Evolutionary conservation across 2,888 invertebrate species (phyloP), one percentile per base, ranked within the genome.

Genomic region (Acleris literana): DNA sequence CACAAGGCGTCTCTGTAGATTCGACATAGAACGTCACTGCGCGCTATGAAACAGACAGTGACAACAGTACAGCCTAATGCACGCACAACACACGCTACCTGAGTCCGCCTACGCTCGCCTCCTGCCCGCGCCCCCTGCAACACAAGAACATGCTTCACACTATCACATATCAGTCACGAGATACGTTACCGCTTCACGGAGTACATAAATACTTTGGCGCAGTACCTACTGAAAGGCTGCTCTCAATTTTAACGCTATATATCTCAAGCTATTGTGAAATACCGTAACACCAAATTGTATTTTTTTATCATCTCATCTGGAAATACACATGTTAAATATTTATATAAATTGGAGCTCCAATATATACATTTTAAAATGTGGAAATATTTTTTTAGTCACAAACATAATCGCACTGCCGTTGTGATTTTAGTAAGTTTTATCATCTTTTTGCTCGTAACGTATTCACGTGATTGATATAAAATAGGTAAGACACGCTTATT

Each of bases 21-120:
- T 90, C 87, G 89, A 88, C 87, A 81, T 84, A 81, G 85, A 88
- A 86, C 85, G 73, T 87, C 91, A 89, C 90, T 85, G 88, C 90
- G 88, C 88, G 86, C 91, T 91, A 90, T 86, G 82, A 81, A 84
- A 90, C 89, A 87, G 84, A 91, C 91, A 91, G 88, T 91, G 90
- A 91, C 88, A 90, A 92, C 91, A 93, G 86, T 90, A 88, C 89
- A 92, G 88, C 93, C 93, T 93, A 93, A 87, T 84, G 89, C 92
- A 93, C 93, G 93, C 92, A 93, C 93, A 93, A 90, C 91, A 90
- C 85, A 91, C 89, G 91, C 92, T 92, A 92, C 92, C 92, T 92
- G 90, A 69, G 76, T 86, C 84, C 86, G 87, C 86, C 88, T 92
- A 92, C 77, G 85, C 91, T 85, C 90, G 88, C 85, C 89, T 87